Conservation (phyloP, 2,113 vertebrate genomes). For the Bubo blakistoni region DNA sequence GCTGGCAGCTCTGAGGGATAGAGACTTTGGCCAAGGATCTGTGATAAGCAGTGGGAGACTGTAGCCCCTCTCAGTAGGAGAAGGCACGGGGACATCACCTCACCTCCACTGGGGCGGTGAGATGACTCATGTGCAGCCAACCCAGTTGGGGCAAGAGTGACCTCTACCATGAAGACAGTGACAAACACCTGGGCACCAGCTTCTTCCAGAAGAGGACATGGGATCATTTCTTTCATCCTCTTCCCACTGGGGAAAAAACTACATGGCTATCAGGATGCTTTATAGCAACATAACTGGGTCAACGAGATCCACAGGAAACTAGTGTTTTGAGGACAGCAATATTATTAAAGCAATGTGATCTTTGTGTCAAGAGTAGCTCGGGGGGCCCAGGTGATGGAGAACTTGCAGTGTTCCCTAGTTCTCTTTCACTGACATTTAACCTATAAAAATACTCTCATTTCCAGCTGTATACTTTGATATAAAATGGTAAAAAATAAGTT, state of each 20-base stretch:
- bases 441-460: background rate
- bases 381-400: background rate
- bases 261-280: background rate
- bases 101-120: background rate
- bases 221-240: background rate
- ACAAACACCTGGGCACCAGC: background rate
- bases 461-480: conserved; percentile 5
- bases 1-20: background rate
- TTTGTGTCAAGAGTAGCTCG: background rate
- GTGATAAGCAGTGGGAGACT: background rate
- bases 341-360: background rate
- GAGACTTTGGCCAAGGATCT: background rate
- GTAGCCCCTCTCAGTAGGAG: background rate
- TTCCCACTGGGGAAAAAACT: background rate
- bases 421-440: background rate
- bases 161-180: background rate
- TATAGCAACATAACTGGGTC: background rate
- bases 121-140: background rate
- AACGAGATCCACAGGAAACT: accelerated
- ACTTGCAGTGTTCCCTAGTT: background rate
- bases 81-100: background rate
- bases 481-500: conserved; percentile 8
- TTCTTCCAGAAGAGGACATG: background rate
- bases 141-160: background rate
- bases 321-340: background rate